These are phyloP conservation scores for Heterochromis multidens DNA, from an alignment of 2,113 vertebrate genomes.

Conservation along the genomic window DNA sequence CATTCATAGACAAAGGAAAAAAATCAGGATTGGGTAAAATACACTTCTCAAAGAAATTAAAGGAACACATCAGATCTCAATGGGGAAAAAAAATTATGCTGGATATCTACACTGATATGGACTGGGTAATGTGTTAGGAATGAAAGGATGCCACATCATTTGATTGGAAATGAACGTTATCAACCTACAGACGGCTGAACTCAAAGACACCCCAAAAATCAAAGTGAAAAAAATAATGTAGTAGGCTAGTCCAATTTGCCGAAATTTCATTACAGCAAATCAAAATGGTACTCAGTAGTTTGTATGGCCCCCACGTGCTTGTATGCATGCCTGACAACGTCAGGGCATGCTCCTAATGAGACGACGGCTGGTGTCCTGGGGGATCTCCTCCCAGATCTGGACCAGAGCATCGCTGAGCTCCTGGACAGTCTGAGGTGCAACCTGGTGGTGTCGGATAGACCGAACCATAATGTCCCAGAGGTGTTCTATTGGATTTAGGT, in stretches of 20 bases:
- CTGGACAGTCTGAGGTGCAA: no score
- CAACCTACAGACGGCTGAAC: no score
- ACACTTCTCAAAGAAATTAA: fast-evolving
- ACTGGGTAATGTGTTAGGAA: neutral
- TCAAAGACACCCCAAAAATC: no score
- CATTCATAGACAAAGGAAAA: neutral
- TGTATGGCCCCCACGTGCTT: neutral
- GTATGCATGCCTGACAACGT: neutral
- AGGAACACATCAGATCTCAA: fast-evolving
- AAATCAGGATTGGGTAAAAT: neutral
- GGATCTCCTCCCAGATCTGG: neutral
- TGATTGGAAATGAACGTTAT: neutral
- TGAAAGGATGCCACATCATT: neutral
- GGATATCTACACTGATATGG: fast-evolving
- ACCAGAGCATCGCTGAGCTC: no score
- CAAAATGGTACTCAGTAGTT: neutral
- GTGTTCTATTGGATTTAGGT: no score
- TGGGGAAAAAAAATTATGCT: neutral
- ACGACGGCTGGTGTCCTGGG: neutral
- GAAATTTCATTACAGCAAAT: neutral
- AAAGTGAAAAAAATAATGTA: fast-evolving
- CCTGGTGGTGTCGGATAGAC: no score
- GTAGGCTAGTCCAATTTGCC: neutral
- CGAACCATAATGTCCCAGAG: no score
- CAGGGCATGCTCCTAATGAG: neutral